Conservation (phyloP, 2,888 invertebrate species). For the Myopa tessellatipennis region DNA sequence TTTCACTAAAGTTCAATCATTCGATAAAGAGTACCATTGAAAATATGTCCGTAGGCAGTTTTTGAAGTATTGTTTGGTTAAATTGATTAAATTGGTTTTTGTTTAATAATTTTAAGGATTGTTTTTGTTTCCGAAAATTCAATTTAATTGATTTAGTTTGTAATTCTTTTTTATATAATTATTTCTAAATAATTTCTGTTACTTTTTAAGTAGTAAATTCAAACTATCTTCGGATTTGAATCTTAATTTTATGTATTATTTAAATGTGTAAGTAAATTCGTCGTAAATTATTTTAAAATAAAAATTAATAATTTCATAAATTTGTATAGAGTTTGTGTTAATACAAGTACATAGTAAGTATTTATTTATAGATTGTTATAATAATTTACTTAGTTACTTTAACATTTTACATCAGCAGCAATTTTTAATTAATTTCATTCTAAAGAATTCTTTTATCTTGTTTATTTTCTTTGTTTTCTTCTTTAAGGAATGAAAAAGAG, state of each 20-base stretch:
- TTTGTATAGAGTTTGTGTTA: too few relatives aligned
- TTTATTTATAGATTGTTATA: too few relatives aligned
- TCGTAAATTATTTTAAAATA: too few relatives aligned
- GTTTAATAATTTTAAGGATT: neutral
- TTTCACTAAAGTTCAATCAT: too few relatives aligned
- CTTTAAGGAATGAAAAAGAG: neutral
- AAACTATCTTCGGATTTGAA: too few relatives aligned
- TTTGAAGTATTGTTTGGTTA: neutral
- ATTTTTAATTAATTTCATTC: conserved; percentile 20
- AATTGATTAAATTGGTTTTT: neutral
- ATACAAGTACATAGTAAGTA: too few relatives aligned
- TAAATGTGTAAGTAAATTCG: neutral
- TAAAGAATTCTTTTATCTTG: neutral
- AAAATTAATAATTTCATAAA: too few relatives aligned
- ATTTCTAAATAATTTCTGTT: neutral
- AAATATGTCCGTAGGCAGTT: conserved; percentile 35
- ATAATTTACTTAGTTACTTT: neutral
- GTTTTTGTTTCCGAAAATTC: neutral
- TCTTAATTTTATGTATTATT: neutral
- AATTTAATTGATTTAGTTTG: neutral
- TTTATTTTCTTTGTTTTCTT: neutral
- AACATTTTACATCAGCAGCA: conserved; percentile 55
- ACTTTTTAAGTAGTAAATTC: neutral
- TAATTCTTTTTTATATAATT: neutral
- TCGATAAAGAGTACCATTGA: too few relatives aligned